phyloP scores from a whole-genome alignment of 1,140 invertebrate species.

The Sitobion miscanthi region DNA sequence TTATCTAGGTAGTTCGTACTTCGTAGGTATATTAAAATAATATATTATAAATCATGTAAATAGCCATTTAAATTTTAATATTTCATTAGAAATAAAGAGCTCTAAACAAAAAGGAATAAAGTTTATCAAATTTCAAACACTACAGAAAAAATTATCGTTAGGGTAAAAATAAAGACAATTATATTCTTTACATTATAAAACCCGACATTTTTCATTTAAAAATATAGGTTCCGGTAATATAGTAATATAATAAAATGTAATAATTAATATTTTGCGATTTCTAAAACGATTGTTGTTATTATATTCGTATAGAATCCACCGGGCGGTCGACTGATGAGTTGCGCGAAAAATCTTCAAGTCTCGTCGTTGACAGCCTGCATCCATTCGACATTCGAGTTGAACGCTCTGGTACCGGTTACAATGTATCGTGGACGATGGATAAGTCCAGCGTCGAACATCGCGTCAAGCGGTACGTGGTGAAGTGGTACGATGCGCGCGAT shows the following conservation, averaged over 20 bases:
- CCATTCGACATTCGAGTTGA: neutral
- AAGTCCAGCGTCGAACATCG: neutral
- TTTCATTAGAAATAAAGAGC: too few species aligned
- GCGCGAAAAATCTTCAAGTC: neutral
- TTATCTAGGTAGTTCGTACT: too few species aligned
- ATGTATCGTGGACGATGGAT: neutral
- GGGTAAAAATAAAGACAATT: too few species aligned
- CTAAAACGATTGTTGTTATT: neutral
- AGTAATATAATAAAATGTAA: neutral
- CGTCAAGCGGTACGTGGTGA: neutral
- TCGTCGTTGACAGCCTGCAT: neutral
- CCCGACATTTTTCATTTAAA: neutral
- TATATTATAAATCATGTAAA: too few species aligned
- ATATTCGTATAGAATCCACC: neutral
- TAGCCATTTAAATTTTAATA: too few species aligned
- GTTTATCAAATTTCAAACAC: too few species aligned
- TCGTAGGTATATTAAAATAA: too few species aligned
- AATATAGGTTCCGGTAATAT: too few species aligned
- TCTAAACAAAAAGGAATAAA: too few species aligned
- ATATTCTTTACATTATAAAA: neutral
- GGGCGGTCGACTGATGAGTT: too few species aligned
- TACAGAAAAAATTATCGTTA: too few species aligned
- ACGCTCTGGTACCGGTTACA: neutral
- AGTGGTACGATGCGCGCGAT: constrained; percentile 25
- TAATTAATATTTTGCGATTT: neutral